These are phyloP conservation scores for Dromaius novaehollandiae DNA, from an alignment of 2,113 vertebrate species.

Conservation along the genomic window DNA sequence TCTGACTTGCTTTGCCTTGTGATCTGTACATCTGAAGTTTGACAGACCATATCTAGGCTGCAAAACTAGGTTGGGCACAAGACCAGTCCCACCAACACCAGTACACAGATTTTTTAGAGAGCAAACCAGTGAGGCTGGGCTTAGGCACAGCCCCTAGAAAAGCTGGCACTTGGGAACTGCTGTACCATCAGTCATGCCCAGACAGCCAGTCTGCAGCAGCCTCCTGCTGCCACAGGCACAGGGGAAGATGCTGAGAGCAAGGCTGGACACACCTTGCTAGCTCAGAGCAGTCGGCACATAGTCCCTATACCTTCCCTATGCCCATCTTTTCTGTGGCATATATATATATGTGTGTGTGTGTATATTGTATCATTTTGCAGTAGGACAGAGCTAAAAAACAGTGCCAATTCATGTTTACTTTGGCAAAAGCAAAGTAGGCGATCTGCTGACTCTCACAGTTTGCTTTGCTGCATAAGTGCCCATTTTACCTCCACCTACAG, in stretches of 20 bases:
- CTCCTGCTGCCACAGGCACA: neutral
- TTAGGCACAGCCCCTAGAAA: neutral
- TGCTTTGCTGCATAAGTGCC: neutral
- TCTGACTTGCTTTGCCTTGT: neutral
- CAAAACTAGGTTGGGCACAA: neutral
- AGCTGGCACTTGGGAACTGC: neutral
- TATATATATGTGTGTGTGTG: neutral
- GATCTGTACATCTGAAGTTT: neutral
- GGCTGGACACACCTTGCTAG: neutral
- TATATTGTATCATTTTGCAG: neutral
- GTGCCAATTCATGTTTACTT: neutral
- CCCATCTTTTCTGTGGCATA: neutral
- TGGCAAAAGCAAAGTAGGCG: neutral
- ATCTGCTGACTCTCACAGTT: neutral
- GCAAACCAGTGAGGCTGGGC: neutral
- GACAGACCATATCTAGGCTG: neutral
- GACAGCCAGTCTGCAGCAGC: neutral
- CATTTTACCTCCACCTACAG: neutral
- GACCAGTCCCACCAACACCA: neutral
- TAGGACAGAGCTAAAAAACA: neutral
- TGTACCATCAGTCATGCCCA: no score
- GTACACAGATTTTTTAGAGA: neutral
- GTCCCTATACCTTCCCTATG: accelerated
- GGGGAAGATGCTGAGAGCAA: neutral
- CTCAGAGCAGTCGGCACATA: neutral